Conservation (phyloP, 2,888 invertebrate species). For the Elysia crispata region DNA sequence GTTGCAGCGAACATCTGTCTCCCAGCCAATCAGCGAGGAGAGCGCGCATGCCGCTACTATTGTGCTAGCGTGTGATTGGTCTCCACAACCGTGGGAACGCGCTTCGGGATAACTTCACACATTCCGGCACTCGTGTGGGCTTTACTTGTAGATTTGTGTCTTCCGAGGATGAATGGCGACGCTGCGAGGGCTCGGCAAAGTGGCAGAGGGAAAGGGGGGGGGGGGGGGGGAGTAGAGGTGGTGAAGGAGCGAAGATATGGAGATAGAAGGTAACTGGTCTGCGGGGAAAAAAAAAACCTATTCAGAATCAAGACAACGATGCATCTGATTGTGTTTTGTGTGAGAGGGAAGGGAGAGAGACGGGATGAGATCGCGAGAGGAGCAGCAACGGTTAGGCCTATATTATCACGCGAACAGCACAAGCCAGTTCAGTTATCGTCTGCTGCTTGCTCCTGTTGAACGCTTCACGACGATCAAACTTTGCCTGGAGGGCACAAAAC, state of each 20-base stretch:
- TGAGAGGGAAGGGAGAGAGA: neutral
- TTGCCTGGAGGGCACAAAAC: too few relatives aligned
- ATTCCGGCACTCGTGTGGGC: constrained; percentile 39
- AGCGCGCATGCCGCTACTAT: constrained; percentile 44
- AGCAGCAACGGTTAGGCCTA: constrained; percentile 10
- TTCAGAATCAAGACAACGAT: too few relatives aligned
- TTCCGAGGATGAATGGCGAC: too few relatives aligned
- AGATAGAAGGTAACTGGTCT: too few relatives aligned
- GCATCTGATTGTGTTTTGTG: too few relatives aligned
- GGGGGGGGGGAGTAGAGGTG: constrained; percentile 14
- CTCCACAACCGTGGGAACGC: constrained; percentile 45
- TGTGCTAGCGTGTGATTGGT: constrained; percentile 33
- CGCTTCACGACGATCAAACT: too few relatives aligned
- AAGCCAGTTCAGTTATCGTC: constrained; percentile 34
- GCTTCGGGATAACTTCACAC: constrained; percentile 43
- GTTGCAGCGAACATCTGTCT: constrained; percentile 47
- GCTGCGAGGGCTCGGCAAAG: neutral
- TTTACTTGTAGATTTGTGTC: constrained; percentile 3
- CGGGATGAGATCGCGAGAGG: neutral
- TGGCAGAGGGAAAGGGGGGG: neutral
- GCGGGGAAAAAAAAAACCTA: too few relatives aligned
- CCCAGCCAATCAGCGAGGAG: constrained; percentile 34
- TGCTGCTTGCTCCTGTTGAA: neutral
- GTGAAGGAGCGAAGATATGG: neutral
- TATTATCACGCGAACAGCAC: constrained; percentile 21